Evolutionary conservation across 2,797 vertebrate genomes (phyloP).

Genomic region (Propithecus perrieri): DNA sequence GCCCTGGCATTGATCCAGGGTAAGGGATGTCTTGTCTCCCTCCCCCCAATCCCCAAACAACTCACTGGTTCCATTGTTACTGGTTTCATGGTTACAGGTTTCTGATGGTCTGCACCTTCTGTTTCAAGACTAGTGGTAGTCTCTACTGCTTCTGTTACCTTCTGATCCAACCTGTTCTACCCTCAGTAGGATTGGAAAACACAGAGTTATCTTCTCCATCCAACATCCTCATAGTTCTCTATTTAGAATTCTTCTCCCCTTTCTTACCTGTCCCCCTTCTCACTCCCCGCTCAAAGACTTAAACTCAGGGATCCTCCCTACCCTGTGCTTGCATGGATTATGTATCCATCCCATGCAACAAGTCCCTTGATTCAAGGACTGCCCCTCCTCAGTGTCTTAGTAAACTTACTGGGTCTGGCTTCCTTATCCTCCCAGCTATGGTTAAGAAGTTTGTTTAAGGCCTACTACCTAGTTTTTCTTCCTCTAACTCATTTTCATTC

Average conservation of each 20-base stretch:
- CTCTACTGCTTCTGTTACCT: conserved; percentile 34
- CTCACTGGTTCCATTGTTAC: conserved; percentile 59
- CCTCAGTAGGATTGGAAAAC: conserved; percentile 57
- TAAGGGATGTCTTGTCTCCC: background rate
- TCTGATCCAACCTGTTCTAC: conserved; percentile 45
- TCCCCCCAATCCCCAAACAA: background rate
- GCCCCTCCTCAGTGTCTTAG: background rate
- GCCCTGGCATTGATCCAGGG: background rate
- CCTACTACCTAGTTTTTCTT: conserved; percentile 20
- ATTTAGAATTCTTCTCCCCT: background rate
- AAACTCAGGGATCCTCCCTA: background rate
- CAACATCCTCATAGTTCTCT: conserved; percentile 9
- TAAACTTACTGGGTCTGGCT: background rate
- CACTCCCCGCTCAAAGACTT: background rate
- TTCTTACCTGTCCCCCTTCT: background rate
- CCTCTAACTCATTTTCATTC: background rate
- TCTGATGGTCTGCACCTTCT: background rate
- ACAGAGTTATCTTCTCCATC: conserved; percentile 15
- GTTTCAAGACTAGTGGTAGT: conserved; percentile 49
- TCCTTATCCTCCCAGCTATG: background rate
- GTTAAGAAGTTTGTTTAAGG: background rate
- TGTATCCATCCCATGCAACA: background rate
- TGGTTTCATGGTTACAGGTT: conserved; percentile 29
- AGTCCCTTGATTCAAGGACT: background rate
- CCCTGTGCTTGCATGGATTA: background rate